These are phyloP conservation scores for Channallabes apus DNA, from an alignment of 2,797 vertebrate genomes.

Conservation along the genomic window DNA sequence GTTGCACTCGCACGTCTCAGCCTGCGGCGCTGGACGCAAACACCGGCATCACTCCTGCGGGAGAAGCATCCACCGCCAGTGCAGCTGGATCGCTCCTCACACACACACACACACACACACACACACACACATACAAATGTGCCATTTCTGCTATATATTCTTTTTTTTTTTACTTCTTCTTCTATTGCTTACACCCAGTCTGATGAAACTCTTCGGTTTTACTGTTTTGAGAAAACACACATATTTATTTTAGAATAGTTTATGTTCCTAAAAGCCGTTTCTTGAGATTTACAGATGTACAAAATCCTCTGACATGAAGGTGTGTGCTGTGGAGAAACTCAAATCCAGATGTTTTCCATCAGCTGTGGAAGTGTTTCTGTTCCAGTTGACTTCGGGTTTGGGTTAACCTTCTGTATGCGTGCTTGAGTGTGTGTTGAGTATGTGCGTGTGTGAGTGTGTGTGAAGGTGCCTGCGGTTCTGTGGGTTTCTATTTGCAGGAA, in stretches of 20 bases:
- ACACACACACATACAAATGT: neutral
- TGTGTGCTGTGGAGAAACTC: slow-evolving; percentile 11
- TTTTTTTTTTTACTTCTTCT: neutral
- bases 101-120: slow-evolving; percentile 13
- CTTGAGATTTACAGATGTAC: neutral
- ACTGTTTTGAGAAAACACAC: neutral
- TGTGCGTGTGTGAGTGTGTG: slow-evolving; percentile 27
- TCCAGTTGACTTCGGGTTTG: slow-evolving; percentile 41
- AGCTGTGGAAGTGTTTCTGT: slow-evolving; percentile 4
- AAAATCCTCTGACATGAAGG: neutral
- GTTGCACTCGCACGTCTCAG: slow-evolving; percentile 31
- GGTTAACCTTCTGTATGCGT: slow-evolving; percentile 30
- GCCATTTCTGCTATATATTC: neutral
- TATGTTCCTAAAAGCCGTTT: neutral
- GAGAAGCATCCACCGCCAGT: neutral
- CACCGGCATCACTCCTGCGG: slow-evolving; percentile 9
- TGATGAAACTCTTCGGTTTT: neutral
- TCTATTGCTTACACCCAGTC: neutral
- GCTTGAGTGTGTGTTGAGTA: slow-evolving; percentile 9
- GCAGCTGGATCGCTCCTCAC: slow-evolving; percentile 21
- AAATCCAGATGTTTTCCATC: slow-evolving; percentile 23
- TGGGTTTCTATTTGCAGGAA: slow-evolving; percentile 56
- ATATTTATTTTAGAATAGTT: neutral
- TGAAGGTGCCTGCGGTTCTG: slow-evolving; percentile 50
- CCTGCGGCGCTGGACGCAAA: slow-evolving; percentile 28